Base-by-base conservation (phyloP, 2,797 vertebrate genomes). In the Macroramphosus scolopax region DNA sequence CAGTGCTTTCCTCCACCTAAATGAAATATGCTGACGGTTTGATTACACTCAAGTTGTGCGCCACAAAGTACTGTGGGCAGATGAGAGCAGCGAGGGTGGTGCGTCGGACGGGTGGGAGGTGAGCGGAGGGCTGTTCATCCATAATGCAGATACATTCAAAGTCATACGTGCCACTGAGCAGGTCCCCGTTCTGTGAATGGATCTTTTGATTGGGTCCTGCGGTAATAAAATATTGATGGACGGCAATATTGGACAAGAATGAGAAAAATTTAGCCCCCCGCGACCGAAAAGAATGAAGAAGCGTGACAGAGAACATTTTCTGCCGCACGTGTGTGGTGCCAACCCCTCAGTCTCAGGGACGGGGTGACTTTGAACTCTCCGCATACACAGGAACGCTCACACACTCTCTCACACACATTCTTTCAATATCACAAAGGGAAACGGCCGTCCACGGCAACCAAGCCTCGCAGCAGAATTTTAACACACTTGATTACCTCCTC, bases 201-300 rank as follows among this genome's bases (percentile, higher is more conserved):
- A 87, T 89, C 75, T 82, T 81, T 75, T 69, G 82, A 88, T 84
- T 77, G 80, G 81, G 54, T 79, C 71, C 33, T 11, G 52, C 51
- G 68, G 47, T 46, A 57, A 89, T 90, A 63, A 89, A 90, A 87
- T 87, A 90, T 90, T 86, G 80, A 91, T 89, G 74, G 48, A 45
- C 2, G 5, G 64, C 74, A 73, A 83, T 81, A 83, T 69, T 63
- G 61, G 77, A 80, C 53, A 72, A 81, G 71, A 84, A 70, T 73
- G 68, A 67, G 56, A 67, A 75, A 69, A 41, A 75, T 59, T 54
- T 59, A 16, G 25, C 47, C 44, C 31, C 31, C 30, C 26, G 15
- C 17, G 48, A 52, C 63, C 40, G 33, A 29, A 20, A 31, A 61
- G 61, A 38, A 15, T 59, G 44, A 67, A 28, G 59, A 50, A 42